phyloP scores from a whole-genome alignment of 2,888 invertebrate species.

The Aethes cnicana region DNA sequence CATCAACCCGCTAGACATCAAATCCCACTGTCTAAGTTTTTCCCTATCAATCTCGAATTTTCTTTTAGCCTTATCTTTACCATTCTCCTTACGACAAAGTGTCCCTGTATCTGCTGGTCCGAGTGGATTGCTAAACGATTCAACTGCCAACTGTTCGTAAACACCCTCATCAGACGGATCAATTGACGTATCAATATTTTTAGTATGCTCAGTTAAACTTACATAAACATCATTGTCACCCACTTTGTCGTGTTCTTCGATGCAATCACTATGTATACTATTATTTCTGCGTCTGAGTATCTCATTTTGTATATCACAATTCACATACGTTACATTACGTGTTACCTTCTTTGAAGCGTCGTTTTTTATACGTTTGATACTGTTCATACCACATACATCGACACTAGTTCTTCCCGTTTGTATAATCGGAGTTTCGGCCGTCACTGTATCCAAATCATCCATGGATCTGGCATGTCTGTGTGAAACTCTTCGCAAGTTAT shows the following conservation, averaged over 20 bases:
- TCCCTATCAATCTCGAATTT: conserved; percentile 90
- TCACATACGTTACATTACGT: conserved; percentile 90
- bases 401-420: conserved; percentile 49
- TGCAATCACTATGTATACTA: conserved; percentile 44
- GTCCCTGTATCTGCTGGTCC: conserved; percentile 30
- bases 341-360: conserved; percentile 73
- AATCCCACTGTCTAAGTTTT: conserved; percentile 93
- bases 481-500: conserved; percentile 89
- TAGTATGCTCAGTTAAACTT: conserved; percentile 66
- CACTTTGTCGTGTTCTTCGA: conserved; percentile 54
- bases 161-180: conserved; percentile 76
- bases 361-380: conserved; percentile 72
- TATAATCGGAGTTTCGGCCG: conserved; percentile 43
- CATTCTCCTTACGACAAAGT: conserved; percentile 35
- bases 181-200: conserved; percentile 45
- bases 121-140: conserved; percentile 49
- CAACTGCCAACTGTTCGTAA: conserved; percentile 80
- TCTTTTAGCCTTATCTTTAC: conserved; percentile 52
- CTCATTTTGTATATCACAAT: conserved; percentile 84
- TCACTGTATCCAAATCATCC: conserved; percentile 87
- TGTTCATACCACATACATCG: conserved; percentile 64
- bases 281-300: conserved; percentile 63
- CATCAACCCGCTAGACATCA: conserved; percentile 91
- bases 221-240: conserved; percentile 81
- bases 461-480: conserved; percentile 91